Base-by-base conservation (phyloP, 2,113 vertebrate species). In the Ciconia stormi region DNA sequence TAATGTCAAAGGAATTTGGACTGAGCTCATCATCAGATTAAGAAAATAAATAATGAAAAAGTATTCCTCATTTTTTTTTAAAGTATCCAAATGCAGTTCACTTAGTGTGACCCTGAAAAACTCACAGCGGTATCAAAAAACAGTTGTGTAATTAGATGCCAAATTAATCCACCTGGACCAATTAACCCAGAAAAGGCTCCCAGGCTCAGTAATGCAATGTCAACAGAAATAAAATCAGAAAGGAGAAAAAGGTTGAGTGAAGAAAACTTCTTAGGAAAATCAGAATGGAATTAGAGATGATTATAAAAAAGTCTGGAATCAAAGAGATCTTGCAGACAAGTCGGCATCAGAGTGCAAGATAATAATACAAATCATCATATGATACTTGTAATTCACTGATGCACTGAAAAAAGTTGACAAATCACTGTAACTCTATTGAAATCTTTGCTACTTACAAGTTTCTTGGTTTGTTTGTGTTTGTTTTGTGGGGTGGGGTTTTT, bases 101-200 rank as follows among this genome's bases (percentile, higher is more conserved):
- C 8, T 97, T 73, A 47, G 7, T 77, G 90, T 90, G 96, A 98
- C 96, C 98, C 97, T 98, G 97, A 98, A 98, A 96, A 98, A 95
- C 95, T 97, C 97, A 96, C 59, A 97, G 79, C 16, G 63, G 74
- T 94, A 96, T 95, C 84, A 98, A 98, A 98, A 79, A 71, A 2
- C 19, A 42, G 91, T 88, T 95, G 44, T 88, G 89, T 97, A 98
- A 98, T 98, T 98, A 98, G 96, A 98, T 97, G 95, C 93, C 86
- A 98, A 98, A 98, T 98, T 98, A 99, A 98, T 98, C 98, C 98
- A 98, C 98, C 96, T 98, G 98, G 98, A 97, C 98, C 98, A 99
- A 98, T 98, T 98, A 99, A 96, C 95, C 94, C 91, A 98, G 97
- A 98, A 98, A 98, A 98, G 88, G 92, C 97, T 97, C 91, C 92